Evolutionary conservation across 2,113 vertebrate species (phyloP).

Genomic region (Dermatemys mawii): DNA sequence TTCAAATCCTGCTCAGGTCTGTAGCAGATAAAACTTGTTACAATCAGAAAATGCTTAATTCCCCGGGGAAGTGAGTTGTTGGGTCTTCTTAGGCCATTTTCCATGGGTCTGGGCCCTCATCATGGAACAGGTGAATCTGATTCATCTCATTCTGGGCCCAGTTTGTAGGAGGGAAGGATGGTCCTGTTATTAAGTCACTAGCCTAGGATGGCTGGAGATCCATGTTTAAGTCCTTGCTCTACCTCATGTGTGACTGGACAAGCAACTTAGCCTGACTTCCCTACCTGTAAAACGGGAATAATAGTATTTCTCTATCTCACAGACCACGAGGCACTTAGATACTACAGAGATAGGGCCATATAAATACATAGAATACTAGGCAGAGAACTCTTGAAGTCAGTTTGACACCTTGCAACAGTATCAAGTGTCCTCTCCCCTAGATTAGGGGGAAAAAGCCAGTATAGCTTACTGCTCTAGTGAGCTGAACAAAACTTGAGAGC

Average conservation of each 20-base stretch:
- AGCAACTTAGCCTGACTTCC: not conserved
- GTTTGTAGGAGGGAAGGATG: not conserved
- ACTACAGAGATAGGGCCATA: not conserved
- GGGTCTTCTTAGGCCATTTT: not conserved
- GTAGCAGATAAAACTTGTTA: too few relatives aligned
- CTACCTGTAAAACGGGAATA: not conserved
- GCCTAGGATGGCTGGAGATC: not conserved
- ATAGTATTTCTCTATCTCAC: not conserved
- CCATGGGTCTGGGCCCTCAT: not conserved
- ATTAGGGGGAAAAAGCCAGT: not conserved
- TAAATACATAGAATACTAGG: not conserved
- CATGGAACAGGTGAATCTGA: not conserved
- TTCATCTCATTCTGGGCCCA: not conserved
- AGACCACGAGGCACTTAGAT: not conserved
- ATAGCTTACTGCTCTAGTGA: not conserved
- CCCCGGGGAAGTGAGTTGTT: not conserved
- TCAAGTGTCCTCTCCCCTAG: not conserved
- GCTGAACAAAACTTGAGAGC: not conserved
- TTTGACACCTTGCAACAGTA: not conserved
- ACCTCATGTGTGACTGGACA: not conserved
- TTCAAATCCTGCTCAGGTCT: not conserved
- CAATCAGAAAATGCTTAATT: not conserved
- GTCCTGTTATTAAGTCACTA: not conserved
- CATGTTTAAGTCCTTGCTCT: not conserved
- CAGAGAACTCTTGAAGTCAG: not conserved